Evolutionary conservation across 1,140 invertebrate genomes (phyloP), one percentile per base, ranked within the genome.

Genomic region (Microplitis demolitor): DNA sequence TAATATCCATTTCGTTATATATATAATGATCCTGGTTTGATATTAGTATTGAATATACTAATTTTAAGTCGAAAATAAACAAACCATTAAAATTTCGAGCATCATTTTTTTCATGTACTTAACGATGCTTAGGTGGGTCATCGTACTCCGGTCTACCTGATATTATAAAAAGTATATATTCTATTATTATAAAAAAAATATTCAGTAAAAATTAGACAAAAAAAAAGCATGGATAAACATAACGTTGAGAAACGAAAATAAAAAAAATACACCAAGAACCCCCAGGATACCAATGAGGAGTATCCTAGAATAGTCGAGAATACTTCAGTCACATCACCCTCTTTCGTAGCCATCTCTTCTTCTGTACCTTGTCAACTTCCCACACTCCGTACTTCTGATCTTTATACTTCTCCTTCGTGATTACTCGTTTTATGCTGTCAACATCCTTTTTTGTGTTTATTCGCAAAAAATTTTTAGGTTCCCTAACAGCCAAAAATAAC

Each of bases 221-320:
- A 45, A 45, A 45, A 6, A 45, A 74, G 74, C 54, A 77, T 74
- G 74, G 69, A 75, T 67, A 66, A 77, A 76, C 70, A 76, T 72
- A 71, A 11, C 39, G 11, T 11, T 24, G 24, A 24, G 11, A 45
- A 45, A 45, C 5, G 2, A 76, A 78, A 83, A 82, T n/a, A n/a
- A 14, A 13, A n/a, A 82, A 85, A 84, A 85, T 85, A 85, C 81
- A 78, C 74, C 58, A 73, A 45, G 39, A 45, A 45, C 39, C 39
- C 39, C 39, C 11, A 45, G 67, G 75, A 78, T 60, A 71, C 58
- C 69, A 58, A 71, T 50, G 78, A 84, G 81, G 83, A 87, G 83
- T 83, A 87, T 86, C 84, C 83, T 84, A 86, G 83, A 87, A 79
- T 79, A 76, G 78, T 87, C 75, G 84, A 87, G 85, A 80, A 86